Evolutionary conservation across 64 coral and sea anemone genomes (phyloP), one percentile per base, ranked within the genome.

Genomic region (Catalaphyllia jardinei): DNA sequence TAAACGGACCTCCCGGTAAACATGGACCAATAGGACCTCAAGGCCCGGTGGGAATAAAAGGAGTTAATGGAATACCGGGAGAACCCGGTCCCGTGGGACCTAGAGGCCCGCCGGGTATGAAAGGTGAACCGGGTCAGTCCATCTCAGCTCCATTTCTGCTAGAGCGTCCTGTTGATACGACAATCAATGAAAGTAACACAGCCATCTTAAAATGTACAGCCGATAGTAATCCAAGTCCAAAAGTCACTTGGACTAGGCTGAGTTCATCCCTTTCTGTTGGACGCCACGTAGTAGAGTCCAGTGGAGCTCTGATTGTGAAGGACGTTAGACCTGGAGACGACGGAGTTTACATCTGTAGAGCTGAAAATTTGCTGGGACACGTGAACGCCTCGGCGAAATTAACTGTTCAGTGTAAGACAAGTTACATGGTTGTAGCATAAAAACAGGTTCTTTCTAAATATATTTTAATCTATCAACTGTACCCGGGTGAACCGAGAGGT

Each of bases 151-250:
- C 89, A 6, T 67, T 49, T 28, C 6, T 91, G 33, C 61, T 83
- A 15, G n/a, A 76, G 80, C 76, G 35, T 27, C 89, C 89, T 25
- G 25, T 33, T 55, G 73, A 73, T 38, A 27, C 85, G 15, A 86
- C 73, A 75, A 35, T 86, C 25, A 86, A 86, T 50, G 72, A 87
- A 76, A 92, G 73, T 76, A 25, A 64, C 0, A 71, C 73, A 61
- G 90, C 74, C 13, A 77, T 92, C 35, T 79, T 92, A 1, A 24
- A 73, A 80, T 92, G 90, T 57, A 61, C 90, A 87, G 90, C 75
- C 15, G 90, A 86, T 42, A 75, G 83, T 1, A 30, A 87, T 35
- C 90, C 90, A 22, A 87, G 73, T 54, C 90, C 63, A n/a, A 42
- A 86, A 19, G 9, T 92, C 38, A 86, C 73, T 42, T 92, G 90